phyloP scores from a whole-genome alignment of 2,888 invertebrate genomes.

The Agrochola lota region DNA sequence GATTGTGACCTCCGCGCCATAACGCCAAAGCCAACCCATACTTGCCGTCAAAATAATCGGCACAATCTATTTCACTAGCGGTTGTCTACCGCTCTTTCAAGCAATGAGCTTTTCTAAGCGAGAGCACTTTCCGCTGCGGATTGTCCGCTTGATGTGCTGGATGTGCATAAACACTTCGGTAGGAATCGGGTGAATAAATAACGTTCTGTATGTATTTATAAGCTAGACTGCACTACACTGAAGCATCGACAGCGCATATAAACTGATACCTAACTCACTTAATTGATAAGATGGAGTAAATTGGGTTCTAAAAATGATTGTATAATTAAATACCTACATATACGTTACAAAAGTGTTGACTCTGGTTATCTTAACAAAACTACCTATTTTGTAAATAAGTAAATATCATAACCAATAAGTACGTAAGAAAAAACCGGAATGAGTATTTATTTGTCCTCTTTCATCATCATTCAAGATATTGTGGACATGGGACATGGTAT shows the following conservation, averaged over 20 bases:
- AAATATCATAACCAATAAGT: not conserved
- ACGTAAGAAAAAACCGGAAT: not conserved
- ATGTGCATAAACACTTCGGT: constrained; percentile 23
- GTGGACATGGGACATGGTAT: not conserved
- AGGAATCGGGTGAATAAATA: constrained; percentile 26
- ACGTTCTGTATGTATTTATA: constrained; percentile 13
- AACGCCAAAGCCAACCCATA: not conserved
- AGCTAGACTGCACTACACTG: not conserved
- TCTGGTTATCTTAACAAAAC: not conserved
- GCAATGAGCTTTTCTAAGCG: constrained; percentile 28
- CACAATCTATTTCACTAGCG: constrained; percentile 10
- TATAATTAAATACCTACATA: not conserved
- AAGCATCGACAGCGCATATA: not conserved
- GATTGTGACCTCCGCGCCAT: not conserved
- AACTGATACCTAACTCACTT: not conserved
- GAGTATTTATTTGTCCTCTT: not conserved
- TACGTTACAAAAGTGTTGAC: not conserved
- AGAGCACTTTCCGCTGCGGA: constrained; percentile 36
- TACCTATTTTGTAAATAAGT: not conserved
- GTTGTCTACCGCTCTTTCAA: constrained; percentile 36
- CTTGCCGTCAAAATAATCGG: constrained; percentile 3
- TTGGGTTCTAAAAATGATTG: not conserved
- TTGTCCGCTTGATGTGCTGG: constrained; percentile 30
- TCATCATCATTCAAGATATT: not conserved
- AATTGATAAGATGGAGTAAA: not conserved